A percentile compares a stretch with the other conserved stretches of the same genome.
phyloP scores from a whole-genome alignment of 2,113 vertebrate genomes.

The Apodemus speciosus region DNA sequence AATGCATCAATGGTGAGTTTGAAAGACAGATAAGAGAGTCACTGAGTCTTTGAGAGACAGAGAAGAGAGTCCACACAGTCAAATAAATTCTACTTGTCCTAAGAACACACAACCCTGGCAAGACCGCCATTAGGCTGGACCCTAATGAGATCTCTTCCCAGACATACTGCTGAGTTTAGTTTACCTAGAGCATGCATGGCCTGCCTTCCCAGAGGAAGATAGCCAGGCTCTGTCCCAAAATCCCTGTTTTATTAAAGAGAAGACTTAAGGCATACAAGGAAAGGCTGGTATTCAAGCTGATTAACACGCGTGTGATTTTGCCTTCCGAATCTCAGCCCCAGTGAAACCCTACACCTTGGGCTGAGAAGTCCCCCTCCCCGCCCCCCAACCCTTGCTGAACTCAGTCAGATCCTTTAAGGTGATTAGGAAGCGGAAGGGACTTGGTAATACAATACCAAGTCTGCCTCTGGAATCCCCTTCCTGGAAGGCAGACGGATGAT shows the following conservation, averaged over 20 bases:
- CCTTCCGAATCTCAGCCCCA: background rate
- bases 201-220: background rate
- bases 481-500: conserved; percentile 54
- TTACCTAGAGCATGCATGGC: background rate
- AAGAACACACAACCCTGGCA: background rate
- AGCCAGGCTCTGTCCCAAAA: background rate
- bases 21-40: background rate
- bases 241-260: background rate
- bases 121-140: background rate
- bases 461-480: conserved; percentile 54
- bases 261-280: background rate
- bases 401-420: background rate
- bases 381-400: background rate
- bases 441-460: conserved; percentile 51
- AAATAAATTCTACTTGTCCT: background rate
- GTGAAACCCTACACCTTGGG: conserved; percentile 45
- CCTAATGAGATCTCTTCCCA: background rate
- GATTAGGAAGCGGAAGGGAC: conserved; percentile 59
- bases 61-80: background rate
- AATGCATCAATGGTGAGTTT: background rate
- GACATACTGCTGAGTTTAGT: background rate
- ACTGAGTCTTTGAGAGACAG: background rate
- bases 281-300: background rate
- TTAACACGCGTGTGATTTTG: background rate
- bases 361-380: background rate